These are phyloP conservation scores for Chrysocyon brachyurus DNA, from an alignment of 2,797 vertebrate genomes.

Conservation along the genomic window DNA sequence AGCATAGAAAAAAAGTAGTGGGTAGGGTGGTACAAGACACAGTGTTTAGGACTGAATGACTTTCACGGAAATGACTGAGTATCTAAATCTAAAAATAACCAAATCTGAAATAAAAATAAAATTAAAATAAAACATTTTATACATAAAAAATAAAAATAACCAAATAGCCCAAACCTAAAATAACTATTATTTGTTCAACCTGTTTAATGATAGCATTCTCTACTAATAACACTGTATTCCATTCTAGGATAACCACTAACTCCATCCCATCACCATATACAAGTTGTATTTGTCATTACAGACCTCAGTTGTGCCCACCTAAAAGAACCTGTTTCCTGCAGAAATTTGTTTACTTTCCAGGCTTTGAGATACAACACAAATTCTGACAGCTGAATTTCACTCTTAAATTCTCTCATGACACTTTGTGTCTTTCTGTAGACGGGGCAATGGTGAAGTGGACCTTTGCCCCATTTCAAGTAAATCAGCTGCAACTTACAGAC, in stretches of 20 bases:
- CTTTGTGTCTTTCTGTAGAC: not conserved
- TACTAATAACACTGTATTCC: not conserved
- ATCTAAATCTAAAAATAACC: slow-evolving; percentile 10
- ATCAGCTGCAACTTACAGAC: not conserved
- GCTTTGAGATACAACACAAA: not conserved
- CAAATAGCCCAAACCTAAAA: not conserved
- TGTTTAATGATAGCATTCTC: not conserved
- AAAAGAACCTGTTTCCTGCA: not conserved
- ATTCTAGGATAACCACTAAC: not conserved
- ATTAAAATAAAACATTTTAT: not conserved
- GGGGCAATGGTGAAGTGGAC: not conserved
- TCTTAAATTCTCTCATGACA: slow-evolving; percentile 4
- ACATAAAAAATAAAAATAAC: not conserved
- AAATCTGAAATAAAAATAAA: not conserved
- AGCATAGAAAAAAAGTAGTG: not conserved
- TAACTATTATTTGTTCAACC: not conserved
- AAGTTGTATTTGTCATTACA: not conserved
- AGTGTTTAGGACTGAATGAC: not conserved
- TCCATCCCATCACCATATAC: not conserved
- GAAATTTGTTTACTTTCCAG: not conserved
- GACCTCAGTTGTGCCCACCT: not conserved
- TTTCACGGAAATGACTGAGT: not conserved
- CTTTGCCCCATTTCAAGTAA: not conserved
- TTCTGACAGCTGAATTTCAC: not conserved
- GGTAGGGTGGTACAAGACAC: not conserved